phyloP scores from a whole-genome alignment of 2,113 vertebrate species.

The Paraplagusia blochii region DNA sequence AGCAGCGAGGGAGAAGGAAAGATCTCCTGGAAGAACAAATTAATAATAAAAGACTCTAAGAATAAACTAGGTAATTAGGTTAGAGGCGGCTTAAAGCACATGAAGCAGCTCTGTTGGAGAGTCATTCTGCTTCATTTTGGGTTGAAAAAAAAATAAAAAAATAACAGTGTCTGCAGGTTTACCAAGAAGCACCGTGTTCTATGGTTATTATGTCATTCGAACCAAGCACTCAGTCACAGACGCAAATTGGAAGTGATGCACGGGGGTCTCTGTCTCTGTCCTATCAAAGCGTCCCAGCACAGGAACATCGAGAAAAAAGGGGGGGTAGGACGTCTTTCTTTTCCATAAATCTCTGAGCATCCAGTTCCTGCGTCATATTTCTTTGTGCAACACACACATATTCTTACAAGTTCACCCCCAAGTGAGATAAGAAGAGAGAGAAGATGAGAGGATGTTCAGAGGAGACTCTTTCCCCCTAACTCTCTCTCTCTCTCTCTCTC shows the following conservation, averaged over 20 bases:
- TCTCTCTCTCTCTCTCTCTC: too few relatives aligned
- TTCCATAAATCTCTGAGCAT: constrained; percentile 22
- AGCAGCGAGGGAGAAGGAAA: constrained; percentile 17
- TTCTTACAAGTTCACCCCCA: constrained; percentile 38
- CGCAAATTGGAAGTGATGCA: constrained; percentile 48
- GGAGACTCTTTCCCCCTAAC: too few relatives aligned
- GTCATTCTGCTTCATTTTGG: constrained; percentile 42
- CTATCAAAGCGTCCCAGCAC: constrained; percentile 51
- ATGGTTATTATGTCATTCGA: constrained; percentile 22
- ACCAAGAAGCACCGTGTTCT: constrained; percentile 25
- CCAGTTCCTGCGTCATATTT: constrained; percentile 20
- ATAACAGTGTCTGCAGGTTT: not conserved
- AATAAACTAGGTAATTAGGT: constrained; percentile 65
- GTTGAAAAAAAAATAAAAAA: constrained; percentile 21
- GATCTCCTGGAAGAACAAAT: constrained; percentile 48
- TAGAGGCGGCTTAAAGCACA: constrained; percentile 48
- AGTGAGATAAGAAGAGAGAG: constrained; percentile 44
- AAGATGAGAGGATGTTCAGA: constrained; percentile 36
- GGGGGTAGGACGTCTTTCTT: constrained; percentile 10
- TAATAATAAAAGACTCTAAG: constrained; percentile 56
- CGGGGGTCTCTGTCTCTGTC: constrained; percentile 28
- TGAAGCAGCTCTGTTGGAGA: constrained; percentile 10
- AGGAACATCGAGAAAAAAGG: constrained; percentile 22
- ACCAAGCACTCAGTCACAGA: constrained; percentile 31
- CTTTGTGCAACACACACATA: constrained; percentile 4